Evolutionary conservation across 1,140 invertebrate species (phyloP), one percentile per base, ranked within the genome.

Genomic region (Anadara kagoshimensis): DNA sequence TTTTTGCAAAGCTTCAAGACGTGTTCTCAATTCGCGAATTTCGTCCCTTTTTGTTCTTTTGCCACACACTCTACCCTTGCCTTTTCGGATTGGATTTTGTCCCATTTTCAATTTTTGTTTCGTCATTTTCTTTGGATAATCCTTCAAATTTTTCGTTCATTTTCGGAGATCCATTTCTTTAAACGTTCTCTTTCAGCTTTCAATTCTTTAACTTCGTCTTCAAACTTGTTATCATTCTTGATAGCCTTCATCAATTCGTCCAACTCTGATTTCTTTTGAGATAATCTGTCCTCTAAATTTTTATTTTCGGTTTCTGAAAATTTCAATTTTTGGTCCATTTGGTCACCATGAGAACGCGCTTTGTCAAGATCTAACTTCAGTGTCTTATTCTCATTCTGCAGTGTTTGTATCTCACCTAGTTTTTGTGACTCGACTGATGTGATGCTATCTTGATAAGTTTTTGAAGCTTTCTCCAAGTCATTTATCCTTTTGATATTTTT

Each of bases 201-300:
- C 8, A 78, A 47, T 3, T 62, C 61, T 61, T 81, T 76, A 1
- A 81, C 72, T 65, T 81, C 79, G 41, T 69, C 51, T 12, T 81
- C 79, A 69, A 78, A 80, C 57, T 77, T 81, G 20, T 73, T 68
- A 59, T 81, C 79, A 14, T 76, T 76, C 63, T 78, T 81, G 66
- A 81, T 76, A 16, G 70, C 79, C 24, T 61, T 45, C 47, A 81
- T 57, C 18, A 81, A 43, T 62, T 81, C 79, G 26, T 64, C 51
- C 22, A 78, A 44, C 53, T 81, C 79, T 3, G 22, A n/a, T 66
- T 81, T 81, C 62, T 81, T 81, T 61, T 78, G 74, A 14, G 54
- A 26, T 8, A 81, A 43, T 14, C 64, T 59, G 53, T 78, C 79
- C 20, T 77, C 69, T 12, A 81, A 59, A 8, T 22, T 51, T 58